phyloP scores from a whole-genome alignment of 2,113 vertebrate species.

The Kryptolebias marmoratus region DNA sequence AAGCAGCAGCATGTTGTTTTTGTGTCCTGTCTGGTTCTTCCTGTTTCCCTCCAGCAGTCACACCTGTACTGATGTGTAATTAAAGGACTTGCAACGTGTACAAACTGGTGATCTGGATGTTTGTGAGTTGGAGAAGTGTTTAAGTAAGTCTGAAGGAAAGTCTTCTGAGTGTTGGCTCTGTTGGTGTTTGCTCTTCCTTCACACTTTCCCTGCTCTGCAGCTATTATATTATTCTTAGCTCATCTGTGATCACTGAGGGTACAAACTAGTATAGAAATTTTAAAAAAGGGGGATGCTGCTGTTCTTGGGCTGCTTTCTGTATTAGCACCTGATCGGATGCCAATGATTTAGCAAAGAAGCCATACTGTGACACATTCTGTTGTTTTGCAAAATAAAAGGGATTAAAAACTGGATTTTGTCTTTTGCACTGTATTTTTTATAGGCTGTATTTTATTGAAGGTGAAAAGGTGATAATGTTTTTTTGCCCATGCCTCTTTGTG shows the following conservation, averaged over 20 bases:
- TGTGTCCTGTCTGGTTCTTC: constrained; percentile 6
- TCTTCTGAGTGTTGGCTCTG: constrained; percentile 11
- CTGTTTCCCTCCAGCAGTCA: constrained; percentile 6
- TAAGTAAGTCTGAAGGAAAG: constrained; percentile 22
- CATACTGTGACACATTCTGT: constrained; percentile 42
- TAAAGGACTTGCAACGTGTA: constrained; percentile 25
- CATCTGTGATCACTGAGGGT: neutral
- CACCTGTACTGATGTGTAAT: constrained; percentile 10
- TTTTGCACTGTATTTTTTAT: neutral
- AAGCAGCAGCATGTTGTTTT: neutral
- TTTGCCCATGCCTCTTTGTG: no score
- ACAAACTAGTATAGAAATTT: constrained; percentile 7
- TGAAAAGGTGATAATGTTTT: no score
- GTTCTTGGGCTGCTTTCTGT: constrained; percentile 13
- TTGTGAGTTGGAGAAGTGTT: constrained; percentile 8
- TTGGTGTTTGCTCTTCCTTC: constrained; percentile 5
- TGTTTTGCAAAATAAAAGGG: constrained; percentile 65
- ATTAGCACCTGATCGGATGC: neutral
- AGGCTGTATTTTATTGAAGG: neutral
- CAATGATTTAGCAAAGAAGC: constrained; percentile 11
- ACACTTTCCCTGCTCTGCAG: neutral
- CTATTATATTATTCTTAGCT: neutral
- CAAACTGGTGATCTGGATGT: neutral
- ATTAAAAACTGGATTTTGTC: constrained; percentile 16
- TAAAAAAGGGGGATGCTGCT: constrained; percentile 5